Evolutionary conservation across 2,797 vertebrate species (phyloP).

Genomic region (Brachyrhaphis roseni): DNA sequence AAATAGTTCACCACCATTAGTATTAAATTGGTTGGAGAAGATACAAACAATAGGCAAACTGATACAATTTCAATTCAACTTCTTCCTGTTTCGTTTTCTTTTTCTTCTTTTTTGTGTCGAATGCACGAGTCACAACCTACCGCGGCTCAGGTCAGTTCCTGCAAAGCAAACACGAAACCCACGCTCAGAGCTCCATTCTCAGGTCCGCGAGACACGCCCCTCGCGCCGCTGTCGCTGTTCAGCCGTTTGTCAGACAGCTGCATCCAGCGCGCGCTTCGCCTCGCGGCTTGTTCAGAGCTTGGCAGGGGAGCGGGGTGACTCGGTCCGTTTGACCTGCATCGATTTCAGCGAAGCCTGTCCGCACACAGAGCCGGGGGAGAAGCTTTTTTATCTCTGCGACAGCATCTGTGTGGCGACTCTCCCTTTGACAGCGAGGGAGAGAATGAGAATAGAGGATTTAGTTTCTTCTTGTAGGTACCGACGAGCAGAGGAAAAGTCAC

Average conservation of each 20-base stretch:
- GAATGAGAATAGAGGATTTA: conserved; percentile 68
- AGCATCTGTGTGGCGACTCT: conserved; percentile 29
- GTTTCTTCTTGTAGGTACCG: conserved; percentile 45
- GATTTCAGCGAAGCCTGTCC: conserved; percentile 11
- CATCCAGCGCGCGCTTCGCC: conserved; percentile 28
- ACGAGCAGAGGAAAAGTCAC: conserved; percentile 42
- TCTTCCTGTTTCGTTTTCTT: neutral
- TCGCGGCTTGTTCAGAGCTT: conserved; percentile 34
- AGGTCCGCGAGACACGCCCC: conserved; percentile 4
- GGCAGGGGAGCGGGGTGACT: neutral
- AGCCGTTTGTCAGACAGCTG: conserved; percentile 44
- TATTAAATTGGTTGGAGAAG: neutral
- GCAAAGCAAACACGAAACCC: neutral
- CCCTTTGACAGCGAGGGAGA: conserved; percentile 38
- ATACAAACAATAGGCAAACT: neutral
- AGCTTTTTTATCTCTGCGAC: neutral
- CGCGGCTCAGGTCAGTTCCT: neutral
- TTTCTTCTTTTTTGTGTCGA: too few relatives aligned
- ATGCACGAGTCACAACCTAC: neutral
- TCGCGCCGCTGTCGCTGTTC: conserved; percentile 30
- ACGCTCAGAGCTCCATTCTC: conserved; percentile 7
- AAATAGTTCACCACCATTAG: neutral
- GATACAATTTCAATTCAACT: neutral
- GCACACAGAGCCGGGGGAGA: neutral
- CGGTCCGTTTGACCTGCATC: conserved; percentile 36